Conservation (phyloP, 2,113 vertebrate genomes). For the Bostrychus sinensis region DNA sequence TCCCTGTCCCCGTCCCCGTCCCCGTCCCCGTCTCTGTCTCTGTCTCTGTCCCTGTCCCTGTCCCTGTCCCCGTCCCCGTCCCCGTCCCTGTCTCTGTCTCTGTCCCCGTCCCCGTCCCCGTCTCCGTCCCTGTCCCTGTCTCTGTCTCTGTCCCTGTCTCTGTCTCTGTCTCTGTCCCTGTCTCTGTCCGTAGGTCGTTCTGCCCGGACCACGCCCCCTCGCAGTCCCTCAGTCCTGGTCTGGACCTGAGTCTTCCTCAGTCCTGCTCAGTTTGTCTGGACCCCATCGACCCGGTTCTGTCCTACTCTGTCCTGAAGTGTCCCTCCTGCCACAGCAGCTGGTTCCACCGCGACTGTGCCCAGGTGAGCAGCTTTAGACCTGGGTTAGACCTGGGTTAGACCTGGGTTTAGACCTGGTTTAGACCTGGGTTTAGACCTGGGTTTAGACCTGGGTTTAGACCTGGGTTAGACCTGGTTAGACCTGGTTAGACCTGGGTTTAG, state of each 20-base stretch:
- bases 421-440: no score
- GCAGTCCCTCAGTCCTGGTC: conserved; percentile 72
- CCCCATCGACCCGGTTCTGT: conserved; percentile 82
- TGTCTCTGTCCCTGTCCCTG: no score
- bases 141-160: conserved; percentile 25
- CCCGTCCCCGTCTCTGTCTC: no score
- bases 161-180: no score
- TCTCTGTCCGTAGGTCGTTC: conserved; percentile 84
- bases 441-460: no score
- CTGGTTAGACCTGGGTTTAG: no score
- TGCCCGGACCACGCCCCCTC: conserved; percentile 88
- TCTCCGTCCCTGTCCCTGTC: neutral
- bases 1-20: no score
- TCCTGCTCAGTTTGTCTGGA: conserved; percentile 95
- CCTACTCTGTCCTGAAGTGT: conserved; percentile 85
- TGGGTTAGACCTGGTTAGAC: neutral
- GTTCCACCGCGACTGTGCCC: conserved; percentile 95
- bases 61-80: no score
- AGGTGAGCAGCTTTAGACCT: conserved; percentile 74
- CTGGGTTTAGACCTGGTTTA: neutral
- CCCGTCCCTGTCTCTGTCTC: neutral
- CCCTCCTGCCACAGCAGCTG: conserved; percentile 93
- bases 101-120: conserved; percentile 18
- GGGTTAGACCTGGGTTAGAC: neutral
- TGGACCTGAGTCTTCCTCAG: conserved; percentile 77